A percentile compares a stretch with the other conserved stretches of the same genome.
These are phyloP conservation scores for Hydropotes inermis DNA, from an alignment of 2,113 vertebrate species.

Conservation along the genomic window DNA sequence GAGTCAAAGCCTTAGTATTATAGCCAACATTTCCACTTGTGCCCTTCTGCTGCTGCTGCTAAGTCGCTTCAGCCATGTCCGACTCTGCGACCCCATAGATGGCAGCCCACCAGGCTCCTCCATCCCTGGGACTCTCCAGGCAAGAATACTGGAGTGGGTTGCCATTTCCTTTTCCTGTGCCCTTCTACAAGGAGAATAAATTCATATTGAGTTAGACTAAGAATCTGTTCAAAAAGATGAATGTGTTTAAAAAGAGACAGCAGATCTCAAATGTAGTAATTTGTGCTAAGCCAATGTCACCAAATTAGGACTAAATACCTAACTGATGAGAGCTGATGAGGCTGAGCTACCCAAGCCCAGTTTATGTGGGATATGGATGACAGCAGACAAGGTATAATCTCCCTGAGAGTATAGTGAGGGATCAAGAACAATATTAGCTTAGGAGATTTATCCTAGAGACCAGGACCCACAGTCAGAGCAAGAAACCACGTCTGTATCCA, in stretches of 20 bases:
- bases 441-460: neutral
- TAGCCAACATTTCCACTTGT: too few relatives aligned
- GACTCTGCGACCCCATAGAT: too few relatives aligned
- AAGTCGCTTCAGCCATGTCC: fast-evolving
- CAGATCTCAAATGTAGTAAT: neutral
- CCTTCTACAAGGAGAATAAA: too few relatives aligned
- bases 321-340: neutral
- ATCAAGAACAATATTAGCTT: neutral
- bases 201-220: neutral
- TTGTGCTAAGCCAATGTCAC: neutral
- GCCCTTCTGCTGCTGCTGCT: too few relatives aligned
- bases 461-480: neutral
- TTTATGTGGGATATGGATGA: neutral
- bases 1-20: too few relatives aligned
- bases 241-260: neutral
- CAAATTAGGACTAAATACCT: neutral
- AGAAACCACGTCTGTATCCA: neutral
- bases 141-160: too few relatives aligned
- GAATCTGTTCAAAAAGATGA: neutral
- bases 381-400: neutral
- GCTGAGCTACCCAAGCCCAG: neutral
- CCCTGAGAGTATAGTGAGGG: neutral
- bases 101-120: too few relatives aligned
- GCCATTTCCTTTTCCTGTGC: too few relatives aligned
- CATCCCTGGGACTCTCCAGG: too few relatives aligned